phyloP scores from a whole-genome alignment of 2,888 invertebrate species.

The Boloria selene region DNA sequence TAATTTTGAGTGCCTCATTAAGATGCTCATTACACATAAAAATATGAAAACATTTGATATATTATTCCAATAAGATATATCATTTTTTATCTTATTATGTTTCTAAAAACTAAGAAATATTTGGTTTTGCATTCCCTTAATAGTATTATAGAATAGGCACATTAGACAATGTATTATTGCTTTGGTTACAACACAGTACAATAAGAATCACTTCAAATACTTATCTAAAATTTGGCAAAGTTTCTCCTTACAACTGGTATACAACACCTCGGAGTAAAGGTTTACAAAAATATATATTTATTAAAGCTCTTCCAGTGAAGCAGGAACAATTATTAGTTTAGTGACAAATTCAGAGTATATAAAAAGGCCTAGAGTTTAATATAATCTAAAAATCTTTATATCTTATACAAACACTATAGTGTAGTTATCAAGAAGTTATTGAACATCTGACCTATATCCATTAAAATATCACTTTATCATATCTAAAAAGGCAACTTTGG shows the following conservation, averaged over 20 bases:
- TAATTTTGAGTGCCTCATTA: conserved; percentile 40
- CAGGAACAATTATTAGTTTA: conserved; percentile 64
- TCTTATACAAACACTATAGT: conserved; percentile 71
- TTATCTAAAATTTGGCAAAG: conserved; percentile 78
- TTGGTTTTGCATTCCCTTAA: conserved; percentile 67
- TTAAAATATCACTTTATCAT: conserved; percentile 75
- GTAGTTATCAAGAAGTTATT: conserved; percentile 70
- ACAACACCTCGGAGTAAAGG: conserved; percentile 56
- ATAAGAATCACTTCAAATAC: conserved; percentile 70
- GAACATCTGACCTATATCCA: conserved; percentile 72
- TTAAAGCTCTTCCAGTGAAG: conserved; percentile 65
- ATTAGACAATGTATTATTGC: conserved; percentile 70
- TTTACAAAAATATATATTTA: conserved; percentile 68
- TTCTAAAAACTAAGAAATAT: conserved; percentile 63
- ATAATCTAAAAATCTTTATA: conserved; percentile 49
- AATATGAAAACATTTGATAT: conserved; percentile 40
- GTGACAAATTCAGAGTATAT: conserved; percentile 55
- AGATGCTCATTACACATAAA: conserved; percentile 34
- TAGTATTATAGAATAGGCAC: conserved; percentile 68
- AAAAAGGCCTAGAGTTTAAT: conserved; percentile 60
- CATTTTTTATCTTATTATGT: conserved; percentile 47
- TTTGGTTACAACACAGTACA: conserved; percentile 79
- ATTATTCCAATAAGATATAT: conserved; percentile 46
- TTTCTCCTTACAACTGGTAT: conserved; percentile 64
- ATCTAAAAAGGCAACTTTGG: conserved; percentile 81